Conservation (phyloP, 35 echinoderm and acorn worm genomes). For the Diadema setosum region DNA sequence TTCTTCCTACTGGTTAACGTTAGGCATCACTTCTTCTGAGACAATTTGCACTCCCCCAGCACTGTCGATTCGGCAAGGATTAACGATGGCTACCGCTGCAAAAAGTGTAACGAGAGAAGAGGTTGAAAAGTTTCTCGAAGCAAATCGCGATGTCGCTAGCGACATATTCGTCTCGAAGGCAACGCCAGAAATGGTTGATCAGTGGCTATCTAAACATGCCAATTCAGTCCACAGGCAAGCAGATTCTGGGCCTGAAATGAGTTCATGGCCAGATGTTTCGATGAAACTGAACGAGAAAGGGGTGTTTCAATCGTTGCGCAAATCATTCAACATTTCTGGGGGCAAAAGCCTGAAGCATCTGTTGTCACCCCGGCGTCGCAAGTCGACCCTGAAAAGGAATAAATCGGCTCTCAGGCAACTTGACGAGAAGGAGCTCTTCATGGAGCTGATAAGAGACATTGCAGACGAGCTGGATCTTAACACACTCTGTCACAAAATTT, state of each 20-base stretch:
- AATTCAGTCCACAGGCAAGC: constrained; percentile 28
- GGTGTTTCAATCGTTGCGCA: constrained; percentile 76
- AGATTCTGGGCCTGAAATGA: background rate
- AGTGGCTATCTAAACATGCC: constrained; percentile 70
- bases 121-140: constrained; percentile 82
- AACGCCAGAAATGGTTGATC: constrained; percentile 83
- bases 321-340: constrained; percentile 85
- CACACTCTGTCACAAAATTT: constrained; percentile 96
- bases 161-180: constrained; percentile 78
- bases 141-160: constrained; percentile 44
- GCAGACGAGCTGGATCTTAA: constrained; percentile 96
- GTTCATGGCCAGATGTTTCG: constrained; percentile 35
- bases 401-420: constrained; percentile 85
- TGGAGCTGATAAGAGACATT: constrained; percentile 99
- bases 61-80: background rate
- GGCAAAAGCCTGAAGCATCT: constrained; percentile 68
- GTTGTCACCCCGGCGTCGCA: constrained; percentile 73
- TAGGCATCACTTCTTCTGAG: too few species aligned
- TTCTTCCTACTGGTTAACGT: too few species aligned
- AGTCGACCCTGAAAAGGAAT: constrained; percentile 66
- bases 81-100: constrained; percentile 12
- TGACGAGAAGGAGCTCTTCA: constrained; percentile 98
- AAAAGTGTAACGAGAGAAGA: constrained; percentile 44
- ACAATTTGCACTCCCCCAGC: background rate
- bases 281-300: constrained; percentile 28